Evolutionary conservation across 35 echinoderm and acorn worm genomes (phyloP), one percentile per base, ranked within the genome.

Genomic region (Apostichopus japonicus): DNA sequence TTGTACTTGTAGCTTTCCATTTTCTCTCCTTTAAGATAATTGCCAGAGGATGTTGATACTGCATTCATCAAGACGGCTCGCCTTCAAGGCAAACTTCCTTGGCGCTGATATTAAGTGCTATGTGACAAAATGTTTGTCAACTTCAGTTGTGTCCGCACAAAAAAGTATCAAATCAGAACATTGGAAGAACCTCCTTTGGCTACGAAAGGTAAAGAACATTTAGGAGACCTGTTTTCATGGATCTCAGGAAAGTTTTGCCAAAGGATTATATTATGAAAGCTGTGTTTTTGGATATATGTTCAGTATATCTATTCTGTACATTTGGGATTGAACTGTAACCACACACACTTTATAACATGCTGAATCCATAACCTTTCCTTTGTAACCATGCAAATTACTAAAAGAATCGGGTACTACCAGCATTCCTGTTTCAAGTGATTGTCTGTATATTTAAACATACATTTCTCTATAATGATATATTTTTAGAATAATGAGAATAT

Each of bases 91-190:
- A 53, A 54, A 21, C 17, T 83, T 83, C 16, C 52, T 55, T 8
- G 19, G 10, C 7, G 55, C 52, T 54, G 10, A 10, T 13, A 83
- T 53, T 0, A 53, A 55, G 17, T 83, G 10, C 17, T 54, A 1
- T 56, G 7, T 83, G 71, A 75, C 17, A 19, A 75, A 75, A 75
- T 21, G 71, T 21, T 75, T 75, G 17, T 75, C 71, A 23, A 75
- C 71, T 6, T 83, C 80, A 55, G 55, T 17, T 83, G 80, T 56
- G 55, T 17, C n/a, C 55, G 52, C 80, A 17, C 80, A 83, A 15
- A 83, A 83, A 56, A 83, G 80, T 55, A 83, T 83, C 8, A 83
- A 83, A 15, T 53, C 80, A 11, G 52, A 83, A 19, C 52, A 53
- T 54, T 83, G 80, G 80, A 83, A 83, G 55, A 83, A 23, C 7